Evolutionary conservation across 2,797 vertebrate genomes (phyloP), one percentile per base, ranked within the genome.

Genomic region (Loriculus beryllinus): DNA sequence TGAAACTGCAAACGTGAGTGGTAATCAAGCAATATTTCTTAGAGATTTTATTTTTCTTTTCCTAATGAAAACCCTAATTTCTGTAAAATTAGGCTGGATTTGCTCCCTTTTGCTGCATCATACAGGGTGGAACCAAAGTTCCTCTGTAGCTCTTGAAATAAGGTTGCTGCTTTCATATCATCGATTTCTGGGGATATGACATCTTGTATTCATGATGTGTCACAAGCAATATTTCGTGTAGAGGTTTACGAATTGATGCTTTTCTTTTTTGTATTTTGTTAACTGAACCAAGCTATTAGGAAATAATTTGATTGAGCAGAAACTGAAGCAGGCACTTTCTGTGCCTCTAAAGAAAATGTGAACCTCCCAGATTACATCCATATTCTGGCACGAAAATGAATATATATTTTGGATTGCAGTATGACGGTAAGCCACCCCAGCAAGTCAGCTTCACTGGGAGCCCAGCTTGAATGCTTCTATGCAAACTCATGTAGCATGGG

Each of bases 341-440:
- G 39, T 39, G 48, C 65, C 84, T 89, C 86, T 64, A 72, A 94
- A 48, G 82, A 82, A 81, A 74, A 87, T 35, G 49, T 3, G 19
- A 91, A 78, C 82, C 64, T 93, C 82, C 69, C 86, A 95, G 48
- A 94, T 94, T 82, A 77, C 56, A 82, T 91, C 72, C 79, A 54
- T 91, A 92, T 88, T 89, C 94, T 96, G 84, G 82, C 64, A 85
- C 39, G 71, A 91, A 71, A n/a, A 33, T 6, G 14, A 89, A 92
- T 75, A 93, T 92, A 33, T 83, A 94, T 82, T 90, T 95, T 94
- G 82, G 82, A 93, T 78, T 88, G 67, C 67, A 64, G 33, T 70
- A 82, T 87, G 68, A 47, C 14, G 10, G 14, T 35, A 57, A 57
- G 56, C 56, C 56, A 57, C 33, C 35, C 56, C 56, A 57, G 33